Evolutionary conservation across 2,888 invertebrate genomes (phyloP), one percentile per base, ranked within the genome.

Genomic region (Thymelicus sylvestris): DNA sequence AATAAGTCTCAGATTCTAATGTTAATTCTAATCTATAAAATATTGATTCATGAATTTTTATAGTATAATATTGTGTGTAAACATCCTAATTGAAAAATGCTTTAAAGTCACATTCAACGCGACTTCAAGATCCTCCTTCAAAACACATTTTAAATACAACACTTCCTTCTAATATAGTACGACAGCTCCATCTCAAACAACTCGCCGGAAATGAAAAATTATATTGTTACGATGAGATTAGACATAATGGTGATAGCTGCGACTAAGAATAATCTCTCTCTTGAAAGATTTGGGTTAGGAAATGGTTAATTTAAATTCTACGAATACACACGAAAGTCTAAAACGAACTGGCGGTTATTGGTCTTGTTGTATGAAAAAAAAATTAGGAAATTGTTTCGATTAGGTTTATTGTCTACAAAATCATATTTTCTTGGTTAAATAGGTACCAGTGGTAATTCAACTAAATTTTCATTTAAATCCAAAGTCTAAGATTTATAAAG

Each of bases 191-290:
- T 41, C 44, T 38, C 38, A 68, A 67, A 67, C 62, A 67, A 55
- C 62, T 62, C 52, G 62, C 15, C 62, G 62, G 67, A 68, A 68
- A 52, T 50, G 31, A 52, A 62, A 69, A 69, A 69, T 69, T 69
- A 69, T 48, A 62, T 68, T 55, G 63, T 69, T 69, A 64, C 31
- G 19, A 62, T 31, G 38, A 69, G 39, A 69, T 69, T 59, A 64
- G 69, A 19, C 57, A 59, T 69, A 69, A 69, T 69, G 44, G 44
- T 62, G 52, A 62, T 68, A 55, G 61, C 61, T 55, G 52, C 57
- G 57, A 47, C 68, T 63, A 68, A 63, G n/a, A 57, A 68, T 31
- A 15, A 66, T 38, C 47, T n/a, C n/a, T 63, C 57, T 50, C 59
- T 39, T 63, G 57, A 69, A 64, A 64, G 67, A 61, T 44, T 39